phyloP scores from a whole-genome alignment of 2,113 vertebrate genomes.

The Salvelinus sp. region DNA sequence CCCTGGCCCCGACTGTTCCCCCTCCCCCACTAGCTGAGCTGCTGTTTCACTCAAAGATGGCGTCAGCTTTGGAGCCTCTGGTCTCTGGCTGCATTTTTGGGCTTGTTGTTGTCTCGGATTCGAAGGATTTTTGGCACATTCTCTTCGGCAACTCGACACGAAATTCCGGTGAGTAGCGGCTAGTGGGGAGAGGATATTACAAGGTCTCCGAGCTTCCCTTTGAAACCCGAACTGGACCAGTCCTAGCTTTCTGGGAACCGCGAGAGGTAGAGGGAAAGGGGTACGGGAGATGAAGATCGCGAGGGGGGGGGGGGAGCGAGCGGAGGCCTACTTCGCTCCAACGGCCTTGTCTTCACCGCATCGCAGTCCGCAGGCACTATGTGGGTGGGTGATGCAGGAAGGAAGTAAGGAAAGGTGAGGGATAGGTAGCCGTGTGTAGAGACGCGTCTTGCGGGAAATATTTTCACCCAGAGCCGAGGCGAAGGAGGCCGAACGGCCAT shows the following conservation, averaged over 20 bases:
- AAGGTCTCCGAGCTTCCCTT: slow-evolving; percentile 49
- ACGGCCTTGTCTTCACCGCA: slow-evolving; percentile 73
- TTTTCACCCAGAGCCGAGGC: slow-evolving; percentile 32
- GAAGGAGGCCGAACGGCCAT: slow-evolving; percentile 48
- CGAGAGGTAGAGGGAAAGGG: slow-evolving; percentile 71
- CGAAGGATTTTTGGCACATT: slow-evolving; percentile 64
- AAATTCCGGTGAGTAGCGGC: slow-evolving; percentile 73
- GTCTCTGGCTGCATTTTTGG: slow-evolving; percentile 79
- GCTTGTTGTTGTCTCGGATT: slow-evolving; percentile 79
- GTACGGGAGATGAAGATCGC: slow-evolving; percentile 66
- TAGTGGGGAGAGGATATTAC: slow-evolving; percentile 12
- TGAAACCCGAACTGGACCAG: slow-evolving; percentile 70
- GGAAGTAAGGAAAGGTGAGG: slow-evolving; percentile 64
- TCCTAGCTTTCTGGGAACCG: slow-evolving; percentile 70
- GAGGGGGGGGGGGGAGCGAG: slow-evolving; percentile 39
- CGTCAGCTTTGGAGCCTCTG: slow-evolving; percentile 76
- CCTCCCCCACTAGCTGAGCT: slow-evolving; percentile 75
- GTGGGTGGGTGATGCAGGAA: slow-evolving; percentile 66
- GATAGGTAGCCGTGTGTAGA: slow-evolving; percentile 28
- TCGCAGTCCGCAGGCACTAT: slow-evolving; percentile 58
- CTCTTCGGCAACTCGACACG: slow-evolving; percentile 63
- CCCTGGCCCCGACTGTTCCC: slow-evolving; percentile 74
- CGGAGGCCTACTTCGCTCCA: slow-evolving; percentile 72
- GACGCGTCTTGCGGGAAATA: slow-evolving; percentile 47
- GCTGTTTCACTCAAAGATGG: slow-evolving; percentile 85